Evolutionary conservation across 1,140 invertebrate genomes (phyloP).

Genomic region (Drosophila nigrodunni): DNA sequence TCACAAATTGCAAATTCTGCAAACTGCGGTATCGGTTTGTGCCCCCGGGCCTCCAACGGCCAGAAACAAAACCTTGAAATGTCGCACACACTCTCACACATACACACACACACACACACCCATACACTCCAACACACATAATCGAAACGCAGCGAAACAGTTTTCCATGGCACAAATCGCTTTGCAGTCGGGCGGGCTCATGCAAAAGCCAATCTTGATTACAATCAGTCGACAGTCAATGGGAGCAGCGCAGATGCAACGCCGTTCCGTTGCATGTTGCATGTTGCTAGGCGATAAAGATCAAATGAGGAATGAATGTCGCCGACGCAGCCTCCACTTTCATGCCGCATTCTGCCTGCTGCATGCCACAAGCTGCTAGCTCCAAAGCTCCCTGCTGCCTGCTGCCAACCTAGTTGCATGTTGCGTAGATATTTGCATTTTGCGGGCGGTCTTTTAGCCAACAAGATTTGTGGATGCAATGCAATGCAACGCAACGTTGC

Average conservation of each 20-base stretch:
- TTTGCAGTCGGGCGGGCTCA: slow-evolving; percentile 51
- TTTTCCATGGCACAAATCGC: slow-evolving; percentile 74
- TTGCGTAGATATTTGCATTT: slow-evolving; percentile 74
- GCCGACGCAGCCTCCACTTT: slow-evolving; percentile 61
- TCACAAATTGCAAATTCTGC: slow-evolving; percentile 54
- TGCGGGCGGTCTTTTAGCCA: slow-evolving; percentile 59
- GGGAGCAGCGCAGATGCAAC: slow-evolving; percentile 29
- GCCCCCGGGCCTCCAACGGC: slow-evolving; percentile 23
- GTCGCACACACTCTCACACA: too few relatives aligned
- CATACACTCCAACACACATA: slow-evolving; percentile 19
- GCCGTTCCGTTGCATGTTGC: slow-evolving; percentile 54
- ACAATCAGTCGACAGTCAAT: slow-evolving; percentile 67
- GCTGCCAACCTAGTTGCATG: slow-evolving; percentile 61
- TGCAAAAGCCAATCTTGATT: slow-evolving; percentile 79
- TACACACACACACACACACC: too few relatives aligned
- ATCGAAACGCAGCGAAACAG: slow-evolving; percentile 49
- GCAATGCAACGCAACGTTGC: slow-evolving; percentile 19
- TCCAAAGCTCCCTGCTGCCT: slow-evolving; percentile 3
- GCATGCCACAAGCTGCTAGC: slow-evolving; percentile 3
- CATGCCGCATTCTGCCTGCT: neutral
- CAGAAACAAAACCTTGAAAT: neutral
- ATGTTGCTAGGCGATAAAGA: slow-evolving; percentile 76
- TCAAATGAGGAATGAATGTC: slow-evolving; percentile 80
- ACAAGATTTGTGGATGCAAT: slow-evolving; percentile 52
- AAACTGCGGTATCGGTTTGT: slow-evolving; percentile 6